A percentile compares a stretch with the other conserved stretches of the same genome.
These are phyloP conservation scores for Rousettus leschenaultii DNA, from an alignment of 2,113 vertebrate species.

Conservation along the genomic window DNA sequence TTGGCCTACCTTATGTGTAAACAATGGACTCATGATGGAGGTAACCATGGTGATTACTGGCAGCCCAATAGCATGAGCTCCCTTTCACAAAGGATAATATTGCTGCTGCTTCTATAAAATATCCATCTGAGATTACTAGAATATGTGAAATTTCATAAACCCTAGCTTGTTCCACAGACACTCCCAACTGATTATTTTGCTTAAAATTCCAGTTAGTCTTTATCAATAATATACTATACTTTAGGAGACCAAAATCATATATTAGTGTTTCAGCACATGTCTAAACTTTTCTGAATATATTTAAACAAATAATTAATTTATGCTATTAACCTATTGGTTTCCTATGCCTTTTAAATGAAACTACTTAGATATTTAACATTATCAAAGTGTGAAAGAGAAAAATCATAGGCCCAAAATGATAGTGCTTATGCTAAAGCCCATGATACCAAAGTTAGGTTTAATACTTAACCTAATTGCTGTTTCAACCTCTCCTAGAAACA, in stretches of 20 bases:
- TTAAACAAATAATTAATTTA: neutral
- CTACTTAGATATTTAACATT: neutral
- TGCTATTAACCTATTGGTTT: neutral
- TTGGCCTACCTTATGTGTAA: accelerated
- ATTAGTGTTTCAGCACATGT: neutral
- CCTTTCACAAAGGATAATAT: neutral
- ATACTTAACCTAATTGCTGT: neutral
- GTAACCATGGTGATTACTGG: neutral
- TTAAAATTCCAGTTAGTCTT: no score
- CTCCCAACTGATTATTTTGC: no score
- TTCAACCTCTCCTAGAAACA: neutral
- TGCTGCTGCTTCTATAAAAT: neutral
- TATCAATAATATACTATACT: neutral
- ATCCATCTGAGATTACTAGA: neutral
- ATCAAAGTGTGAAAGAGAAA: neutral
- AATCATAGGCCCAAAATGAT: neutral
- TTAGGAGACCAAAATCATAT: neutral
- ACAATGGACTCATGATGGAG: neutral
- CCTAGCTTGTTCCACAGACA: no score
- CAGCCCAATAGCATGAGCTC: neutral
- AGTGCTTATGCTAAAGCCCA: no score
- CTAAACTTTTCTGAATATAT: neutral
- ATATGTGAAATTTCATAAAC: no score
- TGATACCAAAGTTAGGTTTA: neutral
- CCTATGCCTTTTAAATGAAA: neutral